These are phyloP conservation scores for Tenthredo notha DNA, from an alignment of 2,888 invertebrate genomes.

Conservation along the genomic window DNA sequence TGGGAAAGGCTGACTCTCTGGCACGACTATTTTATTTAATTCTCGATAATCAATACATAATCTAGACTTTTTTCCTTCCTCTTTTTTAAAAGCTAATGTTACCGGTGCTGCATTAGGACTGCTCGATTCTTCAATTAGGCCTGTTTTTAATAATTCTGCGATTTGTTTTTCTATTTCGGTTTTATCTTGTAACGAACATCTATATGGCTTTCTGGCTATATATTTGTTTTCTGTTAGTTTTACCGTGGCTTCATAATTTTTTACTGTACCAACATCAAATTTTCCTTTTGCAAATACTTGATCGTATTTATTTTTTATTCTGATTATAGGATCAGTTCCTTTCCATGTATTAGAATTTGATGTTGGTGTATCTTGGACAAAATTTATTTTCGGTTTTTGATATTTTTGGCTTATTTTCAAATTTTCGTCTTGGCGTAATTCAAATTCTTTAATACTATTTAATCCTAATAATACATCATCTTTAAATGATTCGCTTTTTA, in stretches of 20 bases:
- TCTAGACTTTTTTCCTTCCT: too few species aligned
- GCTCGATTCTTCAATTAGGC: constrained; percentile 62
- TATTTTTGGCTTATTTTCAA: constrained; percentile 41
- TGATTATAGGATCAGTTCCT: neutral
- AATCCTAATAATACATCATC: too few species aligned
- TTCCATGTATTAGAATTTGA: neutral
- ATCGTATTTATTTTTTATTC: constrained; percentile 25
- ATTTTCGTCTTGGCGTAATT: constrained; percentile 55
- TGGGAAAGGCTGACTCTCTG: too few species aligned
- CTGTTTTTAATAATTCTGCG: constrained; percentile 59
- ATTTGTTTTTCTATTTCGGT: constrained; percentile 61
- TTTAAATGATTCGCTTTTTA: neutral
- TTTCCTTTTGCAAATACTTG: constrained; percentile 53
- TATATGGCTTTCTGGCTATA: constrained; percentile 55
- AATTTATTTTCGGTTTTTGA: neutral
- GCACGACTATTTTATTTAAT: too few species aligned
- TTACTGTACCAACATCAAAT: constrained; percentile 57
- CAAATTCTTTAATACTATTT: too few species aligned
- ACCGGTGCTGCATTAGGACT: constrained; percentile 49
- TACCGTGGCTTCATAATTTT: constrained; percentile 54
- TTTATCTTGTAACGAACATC: constrained; percentile 59
- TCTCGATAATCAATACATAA: too few species aligned
- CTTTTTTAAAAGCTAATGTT: too few species aligned
- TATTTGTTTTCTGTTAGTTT: constrained; percentile 55
- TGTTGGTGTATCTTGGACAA: too few species aligned